phyloP scores from a whole-genome alignment of 37 sponge, comb jelly and placozoan species.

The Hexactinellida sp. region DNA sequence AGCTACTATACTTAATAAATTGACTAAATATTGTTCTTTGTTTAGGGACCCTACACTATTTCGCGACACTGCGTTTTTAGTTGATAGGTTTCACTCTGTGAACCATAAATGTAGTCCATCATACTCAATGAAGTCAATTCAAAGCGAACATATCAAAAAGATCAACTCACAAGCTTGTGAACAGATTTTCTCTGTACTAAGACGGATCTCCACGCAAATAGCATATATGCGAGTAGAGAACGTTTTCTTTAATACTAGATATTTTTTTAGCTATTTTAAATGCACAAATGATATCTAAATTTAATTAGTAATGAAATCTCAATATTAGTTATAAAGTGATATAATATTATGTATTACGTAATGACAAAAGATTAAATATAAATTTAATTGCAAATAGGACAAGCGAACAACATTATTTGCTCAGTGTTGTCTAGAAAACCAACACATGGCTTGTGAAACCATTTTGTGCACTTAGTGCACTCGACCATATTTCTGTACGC shows the following conservation, averaged over 20 bases:
- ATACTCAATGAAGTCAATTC: not conserved
- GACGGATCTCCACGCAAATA: not conserved
- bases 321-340: too few relatives aligned
- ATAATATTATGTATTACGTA: too few relatives aligned
- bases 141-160: not conserved
- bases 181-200: not conserved
- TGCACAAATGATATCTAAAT: not conserved
- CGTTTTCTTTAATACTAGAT: not conserved
- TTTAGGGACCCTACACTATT: not conserved
- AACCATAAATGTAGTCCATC: not conserved
- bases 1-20: too few relatives aligned
- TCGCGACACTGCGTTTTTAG: not conserved
- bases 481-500: not conserved
- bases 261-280: too few relatives aligned
- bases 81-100: not conserved
- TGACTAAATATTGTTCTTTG: not conserved
- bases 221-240: not conserved
- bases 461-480: not conserved
- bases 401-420: not conserved
- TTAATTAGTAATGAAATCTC: too few relatives aligned
- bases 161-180: not conserved
- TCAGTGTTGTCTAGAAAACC: not conserved
- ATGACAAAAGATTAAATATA: too few relatives aligned
- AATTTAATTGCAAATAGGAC: not conserved
- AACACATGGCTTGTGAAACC: constrained; percentile 6